phyloP scores from a whole-genome alignment of 2,888 invertebrate genomes.

The Eubasilissa splendida region DNA sequence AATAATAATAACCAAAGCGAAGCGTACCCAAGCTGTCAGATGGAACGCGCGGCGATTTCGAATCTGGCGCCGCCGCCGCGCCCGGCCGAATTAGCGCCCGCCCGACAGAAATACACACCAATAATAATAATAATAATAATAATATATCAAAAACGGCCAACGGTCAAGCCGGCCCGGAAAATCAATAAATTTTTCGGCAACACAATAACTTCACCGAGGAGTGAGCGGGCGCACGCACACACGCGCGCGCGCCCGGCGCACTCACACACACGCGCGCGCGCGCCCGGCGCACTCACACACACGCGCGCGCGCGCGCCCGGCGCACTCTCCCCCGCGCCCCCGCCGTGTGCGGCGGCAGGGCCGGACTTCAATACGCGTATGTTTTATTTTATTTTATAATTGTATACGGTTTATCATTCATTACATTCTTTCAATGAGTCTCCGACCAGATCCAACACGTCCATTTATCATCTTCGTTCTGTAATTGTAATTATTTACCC shows the following conservation, averaged over 20 bases:
- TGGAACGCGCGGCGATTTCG: not conserved
- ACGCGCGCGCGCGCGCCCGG: not conserved
- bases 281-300: slow-evolving; percentile 30
- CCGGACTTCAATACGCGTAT: too few species aligned
- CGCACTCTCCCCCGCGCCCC: too few species aligned
- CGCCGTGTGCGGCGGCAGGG: too few species aligned
- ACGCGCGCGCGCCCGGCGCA: slow-evolving; percentile 9
- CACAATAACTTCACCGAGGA: slow-evolving; percentile 57
- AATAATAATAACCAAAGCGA: too few species aligned
- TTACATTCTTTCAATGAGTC: too few species aligned
- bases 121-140: slow-evolving; percentile 55
- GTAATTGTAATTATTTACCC: too few species aligned
- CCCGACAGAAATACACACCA: slow-evolving; percentile 37
- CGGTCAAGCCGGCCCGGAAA: slow-evolving; percentile 57
- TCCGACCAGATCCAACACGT: too few species aligned
- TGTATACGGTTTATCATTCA: too few species aligned
- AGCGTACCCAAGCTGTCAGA: not conserved
- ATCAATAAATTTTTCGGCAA: slow-evolving; percentile 59
- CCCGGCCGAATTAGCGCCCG: slow-evolving; percentile 28
- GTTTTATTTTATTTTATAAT: too few species aligned
- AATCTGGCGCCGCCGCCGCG: not conserved
- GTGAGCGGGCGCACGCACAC: slow-evolving; percentile 27
- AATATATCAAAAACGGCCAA: slow-evolving; percentile 57
- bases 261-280: slow-evolving; percentile 17
- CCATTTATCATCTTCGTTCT: too few species aligned